Evolutionary conservation across 2,797 vertebrate genomes (phyloP), one percentile per base, ranked within the genome.

Genomic region (Novumbra hubbsi): DNA sequence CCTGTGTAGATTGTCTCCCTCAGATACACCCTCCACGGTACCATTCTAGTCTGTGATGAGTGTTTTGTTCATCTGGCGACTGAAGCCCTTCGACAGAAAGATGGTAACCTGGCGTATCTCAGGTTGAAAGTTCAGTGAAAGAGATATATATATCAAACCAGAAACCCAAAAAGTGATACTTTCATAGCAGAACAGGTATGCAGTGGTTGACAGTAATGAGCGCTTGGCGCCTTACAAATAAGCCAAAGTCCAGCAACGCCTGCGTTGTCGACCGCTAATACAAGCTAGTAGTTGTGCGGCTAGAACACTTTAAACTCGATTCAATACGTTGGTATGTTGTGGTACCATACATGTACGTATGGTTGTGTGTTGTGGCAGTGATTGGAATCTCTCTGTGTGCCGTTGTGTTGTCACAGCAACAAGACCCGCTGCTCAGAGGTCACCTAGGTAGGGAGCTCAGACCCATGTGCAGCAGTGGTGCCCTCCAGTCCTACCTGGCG

Each of bases 211-310:
- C 55, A 41, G 76, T 78, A 62, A 64, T 66, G 71, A 76, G 60
- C 62, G 52, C 38, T 71, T 24, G 73, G 28, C 74, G 66, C 60
- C 69, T 49, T 80, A 84, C 65, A 84, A 85, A 88, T 84, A 21
- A 83, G 75, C 72, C 74, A 74, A 24, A 68, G 57, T 71, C 55
- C 5, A 5, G 81, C 81, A 87, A 87, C 75, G 76, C 83, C 88
- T 85, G 85, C 81, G 45, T 66, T 78, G 84, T 68, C 85, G 52
- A 19, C 76, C 66, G 70, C 49, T 5, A 21, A 21, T 19, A 45
- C 38, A 75, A 74, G 21, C 28, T 55, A 32, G 63, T 76, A 79
- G 68, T 78, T 83, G 71, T 73, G 49, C 24, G 78, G 66, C 75
- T 19, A 73, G 79, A 79, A 68, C 65, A 50, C 34, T 45, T 74